Evolutionary conservation across 2,888 invertebrate genomes (phyloP), one percentile per base, ranked within the genome.

Genomic region (Lochmaea capreae): DNA sequence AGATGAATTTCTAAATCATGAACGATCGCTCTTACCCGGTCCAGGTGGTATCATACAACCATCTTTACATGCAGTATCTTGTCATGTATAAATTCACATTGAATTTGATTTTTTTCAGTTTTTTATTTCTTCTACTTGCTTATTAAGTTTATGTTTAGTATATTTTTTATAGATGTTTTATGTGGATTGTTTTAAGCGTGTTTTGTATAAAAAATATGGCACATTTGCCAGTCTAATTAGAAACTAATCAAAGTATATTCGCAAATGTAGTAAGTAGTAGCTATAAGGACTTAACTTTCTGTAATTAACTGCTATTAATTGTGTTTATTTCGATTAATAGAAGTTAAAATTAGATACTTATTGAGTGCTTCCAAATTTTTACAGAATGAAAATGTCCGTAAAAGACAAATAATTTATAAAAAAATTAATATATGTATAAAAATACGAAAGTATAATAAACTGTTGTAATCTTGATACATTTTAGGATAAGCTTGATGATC

Each of bases 21-120:
- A 91, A n/a, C 89, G 89, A 46, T 96, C 97, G 6, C 91, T 92
- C 8, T 90, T 99, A 71, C 97, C 99, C 5, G 97, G 97, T 22
- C 94, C 96, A 2, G 99, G 99, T 43, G 99, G 98, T 16, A 93
- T 98, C 74, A 90, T 95, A 77, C 86, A 87, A 77, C 87, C 87
- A n/a, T 77, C 76, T 52, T 63, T 81, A 62, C 81, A 78, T 62
- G 73, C 81, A 16, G 73, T 86, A 57, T 65, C 83, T 18, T 86
- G 85, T 79, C 83, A 84, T 14, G 85, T 85, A 75, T 86, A 85
- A 84, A 58, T 71, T 63, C 70, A 65, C 18, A 58, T 65, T 62
- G 57, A 71, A 39, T 42, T 63, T 33, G n/a, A 59, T 14, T 26
- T 26, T 5, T 5, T n/a, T 26, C 9, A 59, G 4, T 58, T 33